Evolutionary conservation across 23 tunicate species (phyloP).

Genomic region (Styela plicata): DNA sequence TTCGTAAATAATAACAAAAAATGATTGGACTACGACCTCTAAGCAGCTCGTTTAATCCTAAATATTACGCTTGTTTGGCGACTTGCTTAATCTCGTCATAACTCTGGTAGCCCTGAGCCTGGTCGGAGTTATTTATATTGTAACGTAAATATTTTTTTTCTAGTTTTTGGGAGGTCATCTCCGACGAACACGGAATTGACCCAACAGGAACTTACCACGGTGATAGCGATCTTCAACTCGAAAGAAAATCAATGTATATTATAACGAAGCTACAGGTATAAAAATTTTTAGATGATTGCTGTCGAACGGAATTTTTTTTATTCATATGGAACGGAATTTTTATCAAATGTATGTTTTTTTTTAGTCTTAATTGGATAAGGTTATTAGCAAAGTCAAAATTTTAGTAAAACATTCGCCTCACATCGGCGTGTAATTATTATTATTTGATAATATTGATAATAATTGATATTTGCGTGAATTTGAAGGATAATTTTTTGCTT

Average conservation of each 20-base stretch:
- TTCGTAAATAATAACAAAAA: not conserved
- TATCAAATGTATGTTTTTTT: too few relatives aligned
- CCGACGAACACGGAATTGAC: slow-evolving; percentile 93
- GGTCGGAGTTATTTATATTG: too few relatives aligned
- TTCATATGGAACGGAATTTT: too few relatives aligned
- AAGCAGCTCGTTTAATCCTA: not conserved
- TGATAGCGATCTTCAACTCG: slow-evolving; percentile 82
- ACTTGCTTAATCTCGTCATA: not conserved
- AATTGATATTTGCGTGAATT: too few relatives aligned
- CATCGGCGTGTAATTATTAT: not conserved
- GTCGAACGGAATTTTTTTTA: too few relatives aligned
- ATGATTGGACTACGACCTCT: not conserved
- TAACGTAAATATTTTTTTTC: too few relatives aligned
- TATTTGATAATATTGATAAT: too few relatives aligned
- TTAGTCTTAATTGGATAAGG: too few relatives aligned
- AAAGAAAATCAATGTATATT: slow-evolving; percentile 89
- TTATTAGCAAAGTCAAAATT: too few relatives aligned
- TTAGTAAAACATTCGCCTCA: not conserved
- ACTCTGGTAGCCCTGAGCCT: too few relatives aligned
- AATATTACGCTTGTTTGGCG: not conserved
- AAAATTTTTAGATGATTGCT: too few relatives aligned
- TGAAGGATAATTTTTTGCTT: too few relatives aligned
- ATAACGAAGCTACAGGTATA: slow-evolving; percentile 86
- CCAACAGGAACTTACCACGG: slow-evolving; percentile 90
- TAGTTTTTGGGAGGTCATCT: slow-evolving; percentile 99